These are phyloP conservation scores for Arnoldichthys spilopterus DNA, from an alignment of 2,797 vertebrate species.

Conservation along the genomic window DNA sequence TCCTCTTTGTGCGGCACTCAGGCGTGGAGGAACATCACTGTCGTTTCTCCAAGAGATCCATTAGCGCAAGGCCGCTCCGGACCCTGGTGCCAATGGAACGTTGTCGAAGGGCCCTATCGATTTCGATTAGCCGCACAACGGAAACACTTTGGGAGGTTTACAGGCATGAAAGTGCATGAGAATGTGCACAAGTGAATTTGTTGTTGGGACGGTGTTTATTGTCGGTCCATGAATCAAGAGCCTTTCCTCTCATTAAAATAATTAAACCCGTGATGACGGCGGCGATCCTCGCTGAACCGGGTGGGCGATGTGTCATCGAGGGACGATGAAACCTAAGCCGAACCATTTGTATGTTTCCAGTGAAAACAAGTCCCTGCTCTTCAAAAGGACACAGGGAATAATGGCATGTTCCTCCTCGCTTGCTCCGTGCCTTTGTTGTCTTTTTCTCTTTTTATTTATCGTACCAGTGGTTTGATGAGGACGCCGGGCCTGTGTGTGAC, in stretches of 20 bases:
- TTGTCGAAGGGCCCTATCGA: conserved; percentile 30
- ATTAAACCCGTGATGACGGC: conserved; percentile 35
- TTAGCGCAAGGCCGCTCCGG: conserved; percentile 48
- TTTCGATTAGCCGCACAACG: conserved; percentile 44
- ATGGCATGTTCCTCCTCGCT: conserved; percentile 30
- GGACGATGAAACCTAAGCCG: conserved; percentile 32
- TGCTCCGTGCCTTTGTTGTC: conserved; percentile 62
- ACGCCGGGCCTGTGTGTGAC: conserved; percentile 56
- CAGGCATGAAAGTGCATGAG: conserved; percentile 30
- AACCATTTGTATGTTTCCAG: conserved; percentile 29
- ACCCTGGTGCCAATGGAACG: conserved; percentile 44
- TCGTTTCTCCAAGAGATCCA: conserved; percentile 52
- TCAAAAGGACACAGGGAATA: conserved; percentile 24
- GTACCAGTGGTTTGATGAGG: conserved; percentile 49
- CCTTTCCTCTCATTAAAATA: conserved; percentile 36
- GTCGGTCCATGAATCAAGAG: conserved; percentile 38
- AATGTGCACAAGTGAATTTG: conserved; percentile 37
- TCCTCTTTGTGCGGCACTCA: conserved; percentile 50
- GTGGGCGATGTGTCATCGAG: conserved; percentile 29
- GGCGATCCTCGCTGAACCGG: conserved; percentile 4
- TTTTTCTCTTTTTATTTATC: conserved; percentile 64
- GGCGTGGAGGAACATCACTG: conserved; percentile 56
- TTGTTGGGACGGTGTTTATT: conserved; percentile 42
- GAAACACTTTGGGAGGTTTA: conserved; percentile 45
- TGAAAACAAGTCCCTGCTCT: not conserved